Evolutionary conservation across 2,797 vertebrate genomes (phyloP).

Genomic region (Prionace glauca): DNA sequence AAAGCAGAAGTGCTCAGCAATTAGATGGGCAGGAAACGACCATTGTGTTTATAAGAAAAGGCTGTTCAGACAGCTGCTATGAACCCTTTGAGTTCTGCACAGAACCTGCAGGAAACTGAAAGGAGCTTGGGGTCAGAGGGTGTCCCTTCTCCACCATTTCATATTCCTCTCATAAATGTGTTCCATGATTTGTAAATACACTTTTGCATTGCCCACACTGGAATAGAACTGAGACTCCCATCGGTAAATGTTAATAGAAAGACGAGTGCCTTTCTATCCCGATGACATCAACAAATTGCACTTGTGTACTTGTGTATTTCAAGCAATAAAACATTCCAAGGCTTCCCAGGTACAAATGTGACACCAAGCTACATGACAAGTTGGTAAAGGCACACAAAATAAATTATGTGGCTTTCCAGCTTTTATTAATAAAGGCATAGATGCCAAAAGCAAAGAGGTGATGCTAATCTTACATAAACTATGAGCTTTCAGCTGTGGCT

Average conservation of each 20-base stretch:
- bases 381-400: neutral
- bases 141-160: neutral
- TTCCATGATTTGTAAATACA: neutral
- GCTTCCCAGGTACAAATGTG: neutral
- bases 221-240: neutral
- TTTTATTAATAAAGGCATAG: neutral
- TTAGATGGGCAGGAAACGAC: neutral
- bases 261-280: neutral
- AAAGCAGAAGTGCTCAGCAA: neutral
- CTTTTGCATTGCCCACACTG: neutral
- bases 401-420: neutral
- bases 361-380: neutral
- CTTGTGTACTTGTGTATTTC: neutral
- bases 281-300: neutral
- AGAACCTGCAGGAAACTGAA: neutral
- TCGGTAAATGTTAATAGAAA: neutral
- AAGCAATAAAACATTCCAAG: neutral
- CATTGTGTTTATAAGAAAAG: constrained; percentile 27
- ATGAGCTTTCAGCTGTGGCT: neutral
- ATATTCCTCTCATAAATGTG: too few relatives aligned
- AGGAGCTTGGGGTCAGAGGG: neutral
- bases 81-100: neutral
- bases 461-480: neutral
- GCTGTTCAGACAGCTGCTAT: neutral
- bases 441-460: neutral